Conservation (phyloP, 2,888 invertebrate genomes). For the Drosophila hamatofila region DNA sequence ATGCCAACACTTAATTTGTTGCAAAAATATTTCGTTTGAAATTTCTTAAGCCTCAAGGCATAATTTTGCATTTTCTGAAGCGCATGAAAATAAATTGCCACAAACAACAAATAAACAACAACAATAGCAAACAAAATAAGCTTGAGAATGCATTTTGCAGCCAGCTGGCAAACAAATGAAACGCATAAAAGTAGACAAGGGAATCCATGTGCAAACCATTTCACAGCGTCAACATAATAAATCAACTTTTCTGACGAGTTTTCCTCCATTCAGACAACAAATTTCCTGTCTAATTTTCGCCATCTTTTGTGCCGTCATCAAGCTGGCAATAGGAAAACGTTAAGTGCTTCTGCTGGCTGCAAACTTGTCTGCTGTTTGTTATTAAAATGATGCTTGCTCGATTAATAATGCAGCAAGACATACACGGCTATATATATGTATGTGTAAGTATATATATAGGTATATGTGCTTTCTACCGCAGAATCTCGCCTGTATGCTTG, state of each 20-base stretch:
- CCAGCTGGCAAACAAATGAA: conserved; percentile 53
- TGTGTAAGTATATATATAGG: neutral
- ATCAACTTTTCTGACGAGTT: conserved; percentile 52
- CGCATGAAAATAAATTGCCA: conserved; percentile 53
- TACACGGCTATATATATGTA: neutral
- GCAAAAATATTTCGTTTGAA: conserved; percentile 29
- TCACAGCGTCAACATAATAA: conserved; percentile 70
- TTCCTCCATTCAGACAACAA: conserved; percentile 57
- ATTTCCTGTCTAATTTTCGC: conserved; percentile 68
- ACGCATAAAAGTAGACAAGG: conserved; percentile 58
- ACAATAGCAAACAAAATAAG: neutral
- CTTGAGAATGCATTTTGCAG: conserved; percentile 34
- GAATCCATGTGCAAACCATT: conserved; percentile 63
- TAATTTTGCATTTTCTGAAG: conserved; percentile 47
- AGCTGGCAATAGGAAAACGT: conserved; percentile 45
- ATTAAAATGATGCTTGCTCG: conserved; percentile 46
- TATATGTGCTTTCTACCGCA: neutral
- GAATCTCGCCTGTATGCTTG: conserved; percentile 3
- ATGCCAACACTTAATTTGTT: conserved; percentile 50
- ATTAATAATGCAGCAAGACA: conserved; percentile 48
- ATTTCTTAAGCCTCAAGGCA: conserved; percentile 24
- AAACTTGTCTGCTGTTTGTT: conserved; percentile 30
- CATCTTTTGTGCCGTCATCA: conserved; percentile 21
- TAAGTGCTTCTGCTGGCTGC: conserved; percentile 40
- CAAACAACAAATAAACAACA: conserved; percentile 29